Evolutionary conservation across 2,797 vertebrate genomes (phyloP), one percentile per base, ranked within the genome.

Genomic region (Pseudochirops cupreus): DNA sequence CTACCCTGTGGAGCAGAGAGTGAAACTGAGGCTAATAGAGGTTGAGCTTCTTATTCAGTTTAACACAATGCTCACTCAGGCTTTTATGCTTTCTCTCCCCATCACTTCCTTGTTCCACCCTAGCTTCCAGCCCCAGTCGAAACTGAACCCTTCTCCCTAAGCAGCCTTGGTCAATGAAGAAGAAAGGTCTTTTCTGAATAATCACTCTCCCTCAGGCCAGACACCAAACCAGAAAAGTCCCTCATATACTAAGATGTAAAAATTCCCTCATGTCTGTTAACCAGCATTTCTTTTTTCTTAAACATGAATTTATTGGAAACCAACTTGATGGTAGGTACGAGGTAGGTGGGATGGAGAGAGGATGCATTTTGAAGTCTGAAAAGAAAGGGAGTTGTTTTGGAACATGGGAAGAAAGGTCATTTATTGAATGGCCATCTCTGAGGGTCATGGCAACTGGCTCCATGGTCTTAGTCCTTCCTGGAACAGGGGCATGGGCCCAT

Each of bases 21-120:
- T 87, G 74, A 87, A 87, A 87, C 74, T 87, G 74, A 50, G 74
- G 74, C 74, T 87, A 87, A 87, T 50, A 87, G 74, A 87, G 74
- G 74, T 87, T 87, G 39, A 46, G 74, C 26, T 87, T 87, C 39
- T 87, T 50, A 87, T 87, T 87, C 39, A 26, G 74, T 26, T 87
- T 87, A 50, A 50, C 74, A 87, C 74, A 87, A 87, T 87, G 39
- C 74, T 87, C 39, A 12, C 21, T 50, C 74, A 50, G 21, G 39
- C 39, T 87, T 87, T 87, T 87, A 87, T 50, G 9, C 21, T 87
- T 87, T 50, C 74, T 87, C 74, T 87, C 74, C 0, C 9, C 74
- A 87, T 87, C 18, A 87, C 10, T 87, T 87, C 74, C 21, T 50
- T 87, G 74, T 87, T 87, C 74, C 74, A 39, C 39, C 24, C 39